Percentiles rank a stretch among this genome's conserved stretches.
Evolutionary conservation across 2,888 invertebrate genomes (phyloP).

Genomic region (Pteria penguin): DNA sequence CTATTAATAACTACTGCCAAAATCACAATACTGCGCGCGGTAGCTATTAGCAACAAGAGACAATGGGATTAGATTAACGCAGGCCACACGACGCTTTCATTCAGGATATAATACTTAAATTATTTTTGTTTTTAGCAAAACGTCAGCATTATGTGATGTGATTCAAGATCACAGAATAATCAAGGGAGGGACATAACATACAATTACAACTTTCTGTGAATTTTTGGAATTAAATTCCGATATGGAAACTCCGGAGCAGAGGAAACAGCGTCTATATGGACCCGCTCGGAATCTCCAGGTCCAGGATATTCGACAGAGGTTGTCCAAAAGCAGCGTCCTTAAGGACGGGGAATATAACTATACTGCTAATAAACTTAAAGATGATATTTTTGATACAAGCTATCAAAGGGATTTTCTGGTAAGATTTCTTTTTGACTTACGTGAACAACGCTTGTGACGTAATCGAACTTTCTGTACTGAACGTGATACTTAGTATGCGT

Average conservation of each 20-base stretch:
- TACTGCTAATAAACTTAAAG: constrained; percentile 55
- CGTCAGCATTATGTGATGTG: too few species aligned
- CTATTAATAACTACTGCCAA: not conserved
- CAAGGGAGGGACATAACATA: too few species aligned
- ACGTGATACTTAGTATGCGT: too few species aligned
- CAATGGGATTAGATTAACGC: not conserved
- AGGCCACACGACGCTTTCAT: not conserved
- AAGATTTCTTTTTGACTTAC: too few species aligned
- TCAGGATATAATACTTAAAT: too few species aligned
- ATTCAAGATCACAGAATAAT: too few species aligned
- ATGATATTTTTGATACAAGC: constrained; percentile 64
- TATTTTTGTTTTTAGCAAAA: too few species aligned
- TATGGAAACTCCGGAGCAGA: constrained; percentile 38
- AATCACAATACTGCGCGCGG: too few species aligned
- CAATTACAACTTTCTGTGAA: not conserved
- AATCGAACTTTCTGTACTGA: too few species aligned
- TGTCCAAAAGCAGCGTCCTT: constrained; percentile 63
- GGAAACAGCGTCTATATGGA: constrained; percentile 57
- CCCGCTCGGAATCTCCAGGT: constrained; percentile 55
- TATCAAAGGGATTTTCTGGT: constrained; percentile 65
- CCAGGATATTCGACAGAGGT: constrained; percentile 52
- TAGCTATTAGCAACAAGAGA: not conserved
- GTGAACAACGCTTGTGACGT: too few species aligned
- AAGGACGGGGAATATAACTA: constrained; percentile 73
- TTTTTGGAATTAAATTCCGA: not conserved